Evolutionary conservation across 2,888 invertebrate genomes (phyloP), one percentile per base, ranked within the genome.

Genomic region (Eupithecia exiguata): DNA sequence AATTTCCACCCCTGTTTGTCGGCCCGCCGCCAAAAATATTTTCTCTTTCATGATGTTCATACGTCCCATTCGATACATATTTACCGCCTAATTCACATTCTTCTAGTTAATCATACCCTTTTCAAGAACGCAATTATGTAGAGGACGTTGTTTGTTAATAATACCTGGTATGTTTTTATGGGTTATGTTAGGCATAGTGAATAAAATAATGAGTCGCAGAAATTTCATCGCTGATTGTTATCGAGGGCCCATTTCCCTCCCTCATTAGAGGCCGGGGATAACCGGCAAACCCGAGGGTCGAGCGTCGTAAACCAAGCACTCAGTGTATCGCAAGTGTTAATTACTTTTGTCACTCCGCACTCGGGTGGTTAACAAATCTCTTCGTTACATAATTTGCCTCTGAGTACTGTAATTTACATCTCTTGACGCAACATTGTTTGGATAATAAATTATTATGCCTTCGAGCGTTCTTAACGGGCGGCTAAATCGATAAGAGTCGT

Each of bases 271-370:
- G 82, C 76, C 77, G 80, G 80, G 81, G 81, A 84, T 86, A 81
- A 83, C 80, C 78, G 80, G 76, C 81, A 83, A 84, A 85, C 85
- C 87, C 83, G 83, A 89, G 91, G 89, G 90, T 89, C 87, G 88
- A 86, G 84, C 84, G 82, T 86, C 90, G 88, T 91, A 91, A 92
- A 89, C 89, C 88, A 86, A 84, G 84, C 86, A 86, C 90, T 90
- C 87, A 88, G 89, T 90, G 88, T 91, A 92, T 92, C 89, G 91
- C 90, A 90, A 92, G 91, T 93, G 92, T 92, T 93, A 93, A 94
- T 93, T 92, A 92, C 91, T 92, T 92, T 91, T 91, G 93, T 92
- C 93, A 92, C 89, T 92, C 86, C 86, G 83, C 89, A 87, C 88
- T 87, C 88, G 86, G 86, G 89, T 82, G 87, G 89, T 90, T 90